These are phyloP conservation scores for Calliopsis andreniformis DNA, from an alignment of 1,140 invertebrate species.

Conservation along the genomic window DNA sequence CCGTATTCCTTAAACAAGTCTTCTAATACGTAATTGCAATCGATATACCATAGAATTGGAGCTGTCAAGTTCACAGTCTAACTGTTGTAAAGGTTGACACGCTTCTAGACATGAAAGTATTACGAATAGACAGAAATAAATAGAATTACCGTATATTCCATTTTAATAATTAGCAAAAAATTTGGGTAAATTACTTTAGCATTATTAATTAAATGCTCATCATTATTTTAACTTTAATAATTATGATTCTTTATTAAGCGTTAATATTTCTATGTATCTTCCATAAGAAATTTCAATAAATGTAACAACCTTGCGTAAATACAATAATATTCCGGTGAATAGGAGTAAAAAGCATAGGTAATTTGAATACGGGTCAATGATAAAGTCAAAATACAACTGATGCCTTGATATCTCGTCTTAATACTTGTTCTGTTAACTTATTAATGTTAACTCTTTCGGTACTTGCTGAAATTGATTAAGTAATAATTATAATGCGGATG, in stretches of 20 bases:
- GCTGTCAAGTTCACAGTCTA: background rate
- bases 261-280: background rate
- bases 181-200: too few relatives aligned
- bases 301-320: too few relatives aligned
- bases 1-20: background rate
- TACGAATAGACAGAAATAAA: background rate
- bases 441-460: too few relatives aligned
- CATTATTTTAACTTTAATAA: too few relatives aligned
- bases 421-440: slow-evolving; percentile 5
- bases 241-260: background rate
- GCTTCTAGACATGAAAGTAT: background rate
- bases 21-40: background rate
- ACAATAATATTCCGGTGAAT: too few relatives aligned
- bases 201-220: background rate
- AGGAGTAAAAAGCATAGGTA: background rate
- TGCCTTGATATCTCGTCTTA: slow-evolving; percentile 4
- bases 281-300: too few relatives aligned
- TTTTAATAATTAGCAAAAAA: too few relatives aligned
- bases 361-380: background rate
- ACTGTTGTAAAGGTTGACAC: background rate
- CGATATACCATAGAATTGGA: background rate
- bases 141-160: too few relatives aligned
- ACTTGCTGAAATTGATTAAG: too few relatives aligned
- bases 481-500: too few relatives aligned
- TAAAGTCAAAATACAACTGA: slow-evolving; percentile 3